Percentiles rank a stretch among this genome's conserved stretches.
These are phyloP conservation scores for Tetramorium bicarinatum DNA, from an alignment of 2,888 invertebrate species.

Conservation along the genomic window DNA sequence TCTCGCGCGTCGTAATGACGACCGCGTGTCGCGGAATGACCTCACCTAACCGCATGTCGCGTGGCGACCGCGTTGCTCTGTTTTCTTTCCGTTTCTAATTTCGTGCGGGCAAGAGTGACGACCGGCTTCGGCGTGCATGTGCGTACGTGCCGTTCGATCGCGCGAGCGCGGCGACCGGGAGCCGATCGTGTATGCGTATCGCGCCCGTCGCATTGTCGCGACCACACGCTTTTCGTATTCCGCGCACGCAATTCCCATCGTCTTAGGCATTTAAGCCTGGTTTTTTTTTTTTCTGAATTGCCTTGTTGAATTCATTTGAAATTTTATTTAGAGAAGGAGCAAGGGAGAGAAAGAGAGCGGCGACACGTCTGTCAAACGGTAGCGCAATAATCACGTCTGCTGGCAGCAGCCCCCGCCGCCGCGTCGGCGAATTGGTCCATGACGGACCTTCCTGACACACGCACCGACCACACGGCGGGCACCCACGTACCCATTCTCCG, in stretches of 20 bases:
- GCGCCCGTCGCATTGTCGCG: not conserved
- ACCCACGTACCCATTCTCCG: conserved; percentile 82
- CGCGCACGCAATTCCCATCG: conserved; percentile 10
- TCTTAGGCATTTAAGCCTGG: not conserved
- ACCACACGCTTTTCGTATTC: conserved; percentile 4
- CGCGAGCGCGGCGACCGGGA: conserved; percentile 4
- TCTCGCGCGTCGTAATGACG: conserved; percentile 62
- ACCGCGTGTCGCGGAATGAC: conserved; percentile 61
- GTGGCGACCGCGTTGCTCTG: conserved; percentile 75
- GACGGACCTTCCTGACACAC: conserved; percentile 63
- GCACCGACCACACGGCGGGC: conserved; percentile 76
- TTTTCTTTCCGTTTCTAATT: conserved; percentile 82
- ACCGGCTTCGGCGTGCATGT: conserved; percentile 39
- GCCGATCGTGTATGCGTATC: conserved; percentile 17
- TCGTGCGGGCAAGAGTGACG: conserved; percentile 73
- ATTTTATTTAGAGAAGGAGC: not conserved
- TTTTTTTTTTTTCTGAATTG: not conserved
- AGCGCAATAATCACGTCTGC: conserved; percentile 13
- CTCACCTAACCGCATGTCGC: conserved; percentile 70
- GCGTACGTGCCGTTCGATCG: not conserved
- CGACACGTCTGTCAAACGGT: not conserved
- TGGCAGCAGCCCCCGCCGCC: not conserved
- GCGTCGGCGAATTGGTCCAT: conserved; percentile 64
- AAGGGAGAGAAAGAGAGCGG: not conserved
- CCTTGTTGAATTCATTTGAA: not conserved